phyloP scores from a whole-genome alignment of 2,888 invertebrate species.

The Autographa pulchrina region DNA sequence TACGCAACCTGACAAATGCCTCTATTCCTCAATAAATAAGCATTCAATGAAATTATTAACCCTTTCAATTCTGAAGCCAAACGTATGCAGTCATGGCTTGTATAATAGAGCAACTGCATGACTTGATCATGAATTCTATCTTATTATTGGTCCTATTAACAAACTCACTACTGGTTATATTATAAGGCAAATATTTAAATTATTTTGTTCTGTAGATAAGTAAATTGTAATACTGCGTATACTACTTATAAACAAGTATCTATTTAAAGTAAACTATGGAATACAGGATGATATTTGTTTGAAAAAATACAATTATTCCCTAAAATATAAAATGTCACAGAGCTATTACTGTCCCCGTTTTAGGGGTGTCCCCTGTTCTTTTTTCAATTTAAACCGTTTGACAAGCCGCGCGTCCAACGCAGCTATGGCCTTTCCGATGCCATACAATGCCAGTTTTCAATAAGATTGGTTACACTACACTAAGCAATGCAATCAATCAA shows the following conservation, averaged over 20 bases:
- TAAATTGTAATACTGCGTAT: neutral
- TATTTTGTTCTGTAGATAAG: neutral
- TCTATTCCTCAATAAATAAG: constrained; percentile 39
- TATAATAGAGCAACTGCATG: constrained; percentile 15
- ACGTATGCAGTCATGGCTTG: constrained; percentile 16
- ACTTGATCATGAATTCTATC: constrained; percentile 36
- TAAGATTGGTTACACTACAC: constrained; percentile 89
- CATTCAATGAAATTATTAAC: constrained; percentile 39
- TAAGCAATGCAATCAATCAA: constrained; percentile 89
- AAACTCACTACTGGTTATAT: constrained; percentile 23
- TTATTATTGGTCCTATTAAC: constrained; percentile 40
- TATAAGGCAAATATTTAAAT: constrained; percentile 35
- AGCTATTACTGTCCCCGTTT: constrained; percentile 74
- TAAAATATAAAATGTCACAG: constrained; percentile 85
- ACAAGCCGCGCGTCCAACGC: constrained; percentile 85
- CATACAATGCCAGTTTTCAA: constrained; percentile 87
- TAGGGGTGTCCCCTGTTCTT: constrained; percentile 86
- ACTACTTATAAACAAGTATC: constrained; percentile 10
- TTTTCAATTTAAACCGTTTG: constrained; percentile 88
- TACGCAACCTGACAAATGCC: constrained; percentile 53
- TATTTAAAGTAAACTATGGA: constrained; percentile 48
- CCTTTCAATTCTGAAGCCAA: constrained; percentile 31
- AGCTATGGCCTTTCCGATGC: constrained; percentile 83
- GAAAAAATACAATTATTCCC: constrained; percentile 75
- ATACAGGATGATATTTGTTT: constrained; percentile 63